Evolutionary conservation across 2,888 invertebrate species (phyloP).

Genomic region (Eristalis pertinax): DNA sequence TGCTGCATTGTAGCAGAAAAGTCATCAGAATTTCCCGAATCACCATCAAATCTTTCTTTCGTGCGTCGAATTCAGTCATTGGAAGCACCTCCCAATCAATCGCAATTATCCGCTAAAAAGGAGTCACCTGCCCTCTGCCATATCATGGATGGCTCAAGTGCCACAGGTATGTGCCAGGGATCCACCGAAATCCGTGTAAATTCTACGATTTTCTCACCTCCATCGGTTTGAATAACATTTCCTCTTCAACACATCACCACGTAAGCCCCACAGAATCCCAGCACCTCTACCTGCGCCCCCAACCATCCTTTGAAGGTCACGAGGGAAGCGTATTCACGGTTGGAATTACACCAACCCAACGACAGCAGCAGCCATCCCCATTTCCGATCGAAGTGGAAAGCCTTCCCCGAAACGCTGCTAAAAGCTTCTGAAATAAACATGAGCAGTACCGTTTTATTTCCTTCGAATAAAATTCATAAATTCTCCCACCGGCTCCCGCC

Average conservation of each 20-base stretch:
- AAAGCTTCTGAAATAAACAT: slow-evolving; percentile 51
- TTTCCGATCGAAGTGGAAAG: slow-evolving; percentile 7
- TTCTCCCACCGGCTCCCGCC: slow-evolving; percentile 11
- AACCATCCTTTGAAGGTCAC: not conserved
- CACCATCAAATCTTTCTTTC: not conserved
- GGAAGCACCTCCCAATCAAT: not conserved
- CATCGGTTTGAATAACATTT: not conserved
- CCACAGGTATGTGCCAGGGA: not conserved
- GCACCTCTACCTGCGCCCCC: not conserved
- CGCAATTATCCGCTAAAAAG: not conserved
- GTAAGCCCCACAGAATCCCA: not conserved
- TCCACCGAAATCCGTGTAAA: slow-evolving; percentile 27
- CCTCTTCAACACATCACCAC: slow-evolving; percentile 1
- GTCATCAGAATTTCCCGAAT: no score
- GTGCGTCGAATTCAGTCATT: not conserved
- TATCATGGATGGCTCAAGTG: not conserved
- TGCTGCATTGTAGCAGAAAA: no score
- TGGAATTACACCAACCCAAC: slow-evolving; percentile 35
- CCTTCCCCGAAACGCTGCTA: not conserved
- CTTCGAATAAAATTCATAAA: slow-evolving; percentile 54
- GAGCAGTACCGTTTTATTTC: slow-evolving; percentile 41
- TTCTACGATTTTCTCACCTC: slow-evolving; percentile 6
- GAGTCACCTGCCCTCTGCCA: not conserved
- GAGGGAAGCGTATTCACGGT: not conserved
- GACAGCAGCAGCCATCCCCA: not conserved